phyloP scores from a whole-genome alignment of 2,113 vertebrate species.

The Albula glossodonta region DNA sequence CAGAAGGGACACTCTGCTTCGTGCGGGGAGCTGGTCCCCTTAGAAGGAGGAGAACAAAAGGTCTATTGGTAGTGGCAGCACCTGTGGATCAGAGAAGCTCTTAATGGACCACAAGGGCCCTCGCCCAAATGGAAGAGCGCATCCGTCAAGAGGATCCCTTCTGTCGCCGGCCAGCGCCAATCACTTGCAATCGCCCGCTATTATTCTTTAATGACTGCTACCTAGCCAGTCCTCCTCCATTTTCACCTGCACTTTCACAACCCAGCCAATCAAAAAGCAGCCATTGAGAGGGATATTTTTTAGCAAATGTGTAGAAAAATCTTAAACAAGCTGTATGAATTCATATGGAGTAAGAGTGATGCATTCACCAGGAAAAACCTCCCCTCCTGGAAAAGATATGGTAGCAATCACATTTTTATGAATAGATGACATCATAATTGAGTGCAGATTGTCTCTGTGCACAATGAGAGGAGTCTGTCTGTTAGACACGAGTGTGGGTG shows the following conservation, averaged over 20 bases:
- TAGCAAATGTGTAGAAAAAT: not conserved
- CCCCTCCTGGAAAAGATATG: not conserved
- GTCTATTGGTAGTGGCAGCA: constrained; percentile 18
- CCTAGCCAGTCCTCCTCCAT: not conserved
- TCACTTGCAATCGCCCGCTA: not conserved
- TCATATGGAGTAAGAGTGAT: not conserved
- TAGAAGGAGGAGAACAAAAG: not conserved
- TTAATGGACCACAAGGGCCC: constrained; percentile 25
- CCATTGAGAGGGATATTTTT: not conserved
- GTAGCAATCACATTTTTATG: not conserved
- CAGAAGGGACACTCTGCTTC: not conserved
- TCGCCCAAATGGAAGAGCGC: constrained; percentile 21
- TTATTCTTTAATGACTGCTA: constrained; percentile 21
- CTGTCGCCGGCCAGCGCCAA: not conserved
- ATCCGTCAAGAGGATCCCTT: constrained; percentile 19
- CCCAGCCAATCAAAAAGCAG: not conserved
- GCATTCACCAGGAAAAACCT: not conserved
- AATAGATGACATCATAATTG: not conserved
- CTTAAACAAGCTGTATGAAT: not conserved
- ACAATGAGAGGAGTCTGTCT: no score
- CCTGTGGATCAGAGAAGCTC: constrained; percentile 23
- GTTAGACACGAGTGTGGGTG: not conserved
- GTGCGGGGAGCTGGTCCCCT: not conserved
- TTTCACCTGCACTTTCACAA: not conserved
- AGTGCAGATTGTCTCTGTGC: not conserved